Conservation (phyloP, 2,113 vertebrate genomes). For the Hypanus sabinus region DNA sequence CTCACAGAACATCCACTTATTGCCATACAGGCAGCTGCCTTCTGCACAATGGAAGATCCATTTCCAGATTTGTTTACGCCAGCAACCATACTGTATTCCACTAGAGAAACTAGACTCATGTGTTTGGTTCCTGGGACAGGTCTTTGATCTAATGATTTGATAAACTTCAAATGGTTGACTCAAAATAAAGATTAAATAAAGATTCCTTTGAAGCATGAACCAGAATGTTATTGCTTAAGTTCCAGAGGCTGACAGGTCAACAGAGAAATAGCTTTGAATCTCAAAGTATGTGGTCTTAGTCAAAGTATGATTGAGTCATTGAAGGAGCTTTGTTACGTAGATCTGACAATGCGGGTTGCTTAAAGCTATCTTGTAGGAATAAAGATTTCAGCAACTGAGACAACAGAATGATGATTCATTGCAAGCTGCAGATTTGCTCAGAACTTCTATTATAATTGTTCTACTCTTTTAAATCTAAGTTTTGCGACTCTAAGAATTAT, state of each 20-base stretch:
- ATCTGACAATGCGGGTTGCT: neutral
- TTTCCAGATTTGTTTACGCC: neutral
- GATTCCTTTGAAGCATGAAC: neutral
- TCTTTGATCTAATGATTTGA: neutral
- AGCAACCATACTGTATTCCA: too few relatives aligned
- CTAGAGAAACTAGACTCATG: neutral
- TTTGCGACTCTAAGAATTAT: too few relatives aligned
- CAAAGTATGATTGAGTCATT: neutral
- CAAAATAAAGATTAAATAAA: neutral
- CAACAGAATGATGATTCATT: neutral
- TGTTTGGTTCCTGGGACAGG: neutral
- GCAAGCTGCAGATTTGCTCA: too few relatives aligned
- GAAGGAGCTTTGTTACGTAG: neutral
- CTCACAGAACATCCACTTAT: neutral
- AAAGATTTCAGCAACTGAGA: neutral
- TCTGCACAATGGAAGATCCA: neutral
- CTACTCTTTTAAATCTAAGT: too few relatives aligned
- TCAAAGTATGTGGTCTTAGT: neutral
- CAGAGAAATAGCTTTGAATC: neutral
- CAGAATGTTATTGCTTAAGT: neutral
- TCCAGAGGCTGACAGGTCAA: neutral
- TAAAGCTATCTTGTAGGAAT: neutral
- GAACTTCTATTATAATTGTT: too few relatives aligned
- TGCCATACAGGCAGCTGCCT: neutral
- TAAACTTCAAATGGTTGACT: neutral